These are phyloP conservation scores for Meloidogyne chitwoodi DNA, from an alignment of 1,140 invertebrate genomes.

Conservation along the genomic window DNA sequence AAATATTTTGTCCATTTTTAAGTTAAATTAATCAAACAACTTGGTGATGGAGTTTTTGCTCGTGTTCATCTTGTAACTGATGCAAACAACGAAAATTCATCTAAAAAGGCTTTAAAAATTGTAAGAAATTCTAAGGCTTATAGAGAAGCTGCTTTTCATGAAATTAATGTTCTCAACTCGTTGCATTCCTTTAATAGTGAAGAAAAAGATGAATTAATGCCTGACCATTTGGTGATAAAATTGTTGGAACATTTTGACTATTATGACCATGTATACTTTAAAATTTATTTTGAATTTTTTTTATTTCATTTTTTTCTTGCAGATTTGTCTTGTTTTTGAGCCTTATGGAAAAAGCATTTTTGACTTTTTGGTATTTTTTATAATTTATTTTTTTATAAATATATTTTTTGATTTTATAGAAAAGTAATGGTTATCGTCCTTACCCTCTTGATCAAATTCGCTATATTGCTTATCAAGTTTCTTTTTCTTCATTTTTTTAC, in stretches of 20 bases:
- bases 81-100: neutral
- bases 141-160: neutral
- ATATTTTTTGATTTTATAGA: conserved; percentile 63
- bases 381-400: neutral
- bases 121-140: neutral
- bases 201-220: neutral
- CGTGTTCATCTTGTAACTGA: neutral
- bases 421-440: conserved; percentile 95
- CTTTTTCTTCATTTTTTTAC: conserved; percentile 62
- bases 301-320: no score
- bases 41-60: neutral
- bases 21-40: neutral
- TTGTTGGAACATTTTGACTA: conserved; percentile 86
- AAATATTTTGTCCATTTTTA: no score
- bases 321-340: conserved; percentile 88
- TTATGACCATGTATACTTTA: conserved; percentile 85
- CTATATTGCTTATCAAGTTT: conserved; percentile 93
- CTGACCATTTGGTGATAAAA: neutral
- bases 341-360: conserved; percentile 97
- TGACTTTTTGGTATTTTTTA: conserved; percentile 73
- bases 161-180: neutral
- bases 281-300: no score
- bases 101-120: neutral
- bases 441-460: conserved; percentile 93
- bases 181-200: neutral